Evolutionary conservation across 2,797 vertebrate genomes (phyloP).

Genomic region (Oreonectes daqikongensis): DNA sequence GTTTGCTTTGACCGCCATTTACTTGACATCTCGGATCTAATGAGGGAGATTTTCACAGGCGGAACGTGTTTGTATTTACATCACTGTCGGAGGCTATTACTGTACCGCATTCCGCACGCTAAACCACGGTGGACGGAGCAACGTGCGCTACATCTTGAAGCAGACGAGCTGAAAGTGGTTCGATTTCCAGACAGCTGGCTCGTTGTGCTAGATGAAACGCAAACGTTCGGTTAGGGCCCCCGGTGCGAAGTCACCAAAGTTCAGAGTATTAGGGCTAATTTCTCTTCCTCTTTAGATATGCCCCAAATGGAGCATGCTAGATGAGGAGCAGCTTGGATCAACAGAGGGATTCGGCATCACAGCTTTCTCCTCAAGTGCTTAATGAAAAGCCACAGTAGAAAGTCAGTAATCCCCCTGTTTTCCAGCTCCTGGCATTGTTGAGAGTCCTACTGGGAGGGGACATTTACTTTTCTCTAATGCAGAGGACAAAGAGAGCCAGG

Average conservation of each 20-base stretch:
- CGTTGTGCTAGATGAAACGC: constrained; percentile 14
- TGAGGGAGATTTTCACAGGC: constrained; percentile 43
- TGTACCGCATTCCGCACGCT: constrained; percentile 12
- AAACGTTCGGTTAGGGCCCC: constrained; percentile 19
- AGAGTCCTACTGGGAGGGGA: constrained; percentile 38
- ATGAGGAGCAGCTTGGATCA: constrained; percentile 48
- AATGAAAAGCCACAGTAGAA: constrained; percentile 42
- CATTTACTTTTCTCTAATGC: constrained; percentile 46
- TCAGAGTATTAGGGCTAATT: constrained; percentile 33
- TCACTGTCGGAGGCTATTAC: constrained; percentile 38
- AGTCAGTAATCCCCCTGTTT: constrained; percentile 44
- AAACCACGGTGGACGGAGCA: constrained; percentile 3
- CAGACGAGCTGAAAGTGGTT: neutral
- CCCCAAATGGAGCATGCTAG: constrained; percentile 26
- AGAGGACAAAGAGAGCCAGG: constrained; percentile 35
- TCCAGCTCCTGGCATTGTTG: constrained; percentile 37
- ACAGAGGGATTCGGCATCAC: constrained; percentile 40
- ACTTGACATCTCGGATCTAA: constrained; percentile 38
- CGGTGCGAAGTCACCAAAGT: constrained; percentile 27
- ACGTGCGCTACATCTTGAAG: constrained; percentile 15
- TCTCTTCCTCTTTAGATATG: constrained; percentile 32
- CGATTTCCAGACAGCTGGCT: constrained; percentile 20
- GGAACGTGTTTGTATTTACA: constrained; percentile 46
- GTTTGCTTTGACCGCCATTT: constrained; percentile 42
- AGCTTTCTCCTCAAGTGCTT: constrained; percentile 39